These are phyloP conservation scores for Eriosoma lanigerum DNA, from an alignment of 1,140 invertebrate genomes.

Conservation along the genomic window DNA sequence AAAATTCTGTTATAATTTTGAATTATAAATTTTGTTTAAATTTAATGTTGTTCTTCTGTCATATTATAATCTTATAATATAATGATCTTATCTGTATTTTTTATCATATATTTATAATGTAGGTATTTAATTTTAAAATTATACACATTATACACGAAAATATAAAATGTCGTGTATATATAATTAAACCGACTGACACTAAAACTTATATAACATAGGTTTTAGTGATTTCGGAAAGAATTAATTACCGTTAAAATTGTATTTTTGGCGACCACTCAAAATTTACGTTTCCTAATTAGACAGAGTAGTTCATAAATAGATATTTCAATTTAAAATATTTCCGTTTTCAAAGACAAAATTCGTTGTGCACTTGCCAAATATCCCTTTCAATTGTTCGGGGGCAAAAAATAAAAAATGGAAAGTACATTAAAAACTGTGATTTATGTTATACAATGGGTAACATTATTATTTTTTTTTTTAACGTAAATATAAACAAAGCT, in stretches of 20 bases:
- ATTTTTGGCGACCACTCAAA: conserved; percentile 21
- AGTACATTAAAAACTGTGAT: not conserved
- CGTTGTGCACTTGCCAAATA: conserved; percentile 19
- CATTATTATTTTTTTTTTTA: not conserved
- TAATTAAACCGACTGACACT: not conserved
- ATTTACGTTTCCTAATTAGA: conserved; percentile 12
- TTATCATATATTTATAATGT: too few species aligned
- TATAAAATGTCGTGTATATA: not conserved
- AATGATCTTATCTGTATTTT: too few species aligned
- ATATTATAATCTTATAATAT: too few species aligned
- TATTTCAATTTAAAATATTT: conserved; percentile 24
- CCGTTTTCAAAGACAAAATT: conserved; percentile 7
- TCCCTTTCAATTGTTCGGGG: conserved; percentile 19
- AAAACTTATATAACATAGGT: not conserved
- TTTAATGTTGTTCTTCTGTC: too few species aligned
- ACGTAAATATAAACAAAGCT: not conserved
- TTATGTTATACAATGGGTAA: not conserved
- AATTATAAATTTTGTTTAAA: too few species aligned
- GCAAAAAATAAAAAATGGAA: not conserved
- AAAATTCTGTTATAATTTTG: too few species aligned
- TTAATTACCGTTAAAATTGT: conserved; percentile 13
- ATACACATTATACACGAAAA: too few species aligned
- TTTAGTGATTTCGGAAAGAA: conserved; percentile 16
- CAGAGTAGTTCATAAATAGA: conserved; percentile 40
- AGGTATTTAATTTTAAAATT: too few species aligned